Base-by-base conservation (phyloP, 2,888 invertebrate genomes). In the Cheilosia variabilis region DNA sequence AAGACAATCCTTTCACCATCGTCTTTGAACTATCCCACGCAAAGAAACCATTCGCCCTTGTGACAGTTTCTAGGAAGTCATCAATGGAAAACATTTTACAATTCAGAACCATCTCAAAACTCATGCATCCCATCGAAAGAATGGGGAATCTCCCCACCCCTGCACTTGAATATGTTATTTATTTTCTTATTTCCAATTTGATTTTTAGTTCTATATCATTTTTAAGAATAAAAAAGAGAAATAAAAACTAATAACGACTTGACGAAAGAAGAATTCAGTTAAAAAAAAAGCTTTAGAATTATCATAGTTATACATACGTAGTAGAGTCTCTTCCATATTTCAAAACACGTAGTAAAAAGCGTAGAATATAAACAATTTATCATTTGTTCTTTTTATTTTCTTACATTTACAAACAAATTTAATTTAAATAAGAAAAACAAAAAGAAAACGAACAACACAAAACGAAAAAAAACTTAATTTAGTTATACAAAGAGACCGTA, bases 251-350 rank as follows among this genome's bases (percentile, higher is more conserved):
- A 41, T 22, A 13, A 53, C n/a, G 10, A 24, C 15, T 41, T 27
- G n/a, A 31, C 37, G 19, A 52, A 69, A n/a, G 15, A 68, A 17
- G 19, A 57, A 75, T 37, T 52, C 34, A 52, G 43, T 52, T 68
- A 45, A 62, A 19, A 22, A 22, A 58, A 65, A 79, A 72, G 71
- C 78, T 79, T 72, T 79, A 79, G 78, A 79, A 65, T 69, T 43
- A 13, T 31, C 9, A 31, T 60, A 43, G 15, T 24, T 65, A 55
- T 34, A 37, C 15, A 47, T 9, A 31, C 58, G 24, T 45, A 71
- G 71, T 43, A 37, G 52, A 41, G 63, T 79, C 65, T 71, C 78
- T 65, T 58, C 78, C 78, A 78, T 52, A 52, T 71, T 69, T 69
- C 45, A 19, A 66, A 52, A 37, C 45, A 58, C 45, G n/a, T 47